Base-by-base conservation (phyloP, 1,140 invertebrate genomes). In the Tetragonula clypearis region DNA sequence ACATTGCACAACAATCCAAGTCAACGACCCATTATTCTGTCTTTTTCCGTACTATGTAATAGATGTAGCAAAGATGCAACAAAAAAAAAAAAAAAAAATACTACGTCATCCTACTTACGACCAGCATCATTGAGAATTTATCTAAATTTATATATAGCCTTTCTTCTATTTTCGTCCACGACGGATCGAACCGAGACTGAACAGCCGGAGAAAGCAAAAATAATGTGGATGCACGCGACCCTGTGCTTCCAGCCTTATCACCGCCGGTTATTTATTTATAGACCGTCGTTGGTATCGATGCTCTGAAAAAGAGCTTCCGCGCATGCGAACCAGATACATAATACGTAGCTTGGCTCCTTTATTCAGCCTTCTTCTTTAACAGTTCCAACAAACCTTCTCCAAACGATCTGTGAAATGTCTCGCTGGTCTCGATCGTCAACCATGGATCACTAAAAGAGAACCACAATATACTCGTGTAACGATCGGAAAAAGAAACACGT, bases 241-340 rank as follows among this genome's bases (percentile, higher is more conserved):
- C 49, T 41, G 58, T 55, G 19, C 53, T 23, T 26, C 8, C 73
- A 65, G 23, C n/a, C 73, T 90, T 91, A 91, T 91, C 91, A 49
- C 21, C 79, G 79, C 55, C 75, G 80, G 80, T 90, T 92, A 90
- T 91, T 89, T 91, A 90, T 90, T 90, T 91, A 90, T 90, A 90
- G 84, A 85, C 87, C 30, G 35, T 26, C 35, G 55, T 9, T 4
- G 56, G 82, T 77, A 83, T 77, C 81, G 53, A 58, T 73, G 69
- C 58, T 23, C 58, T 23, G 55, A 56, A 82, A 68, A 82, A 76
- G 81, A 21, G 53, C 65, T 80, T 80, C 68, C 66, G 79, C 79
- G 68, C 79, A 68, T 79, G 62, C 60, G 60, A 1, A 55, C 26
- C 12, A 49, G 56, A 74, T 26, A 55, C 41, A 49, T 49, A 9